A percentile compares a stretch with the other conserved stretches of the same genome.
phyloP scores from a whole-genome alignment of 2,797 vertebrate species.

The Selene dorsalis region DNA sequence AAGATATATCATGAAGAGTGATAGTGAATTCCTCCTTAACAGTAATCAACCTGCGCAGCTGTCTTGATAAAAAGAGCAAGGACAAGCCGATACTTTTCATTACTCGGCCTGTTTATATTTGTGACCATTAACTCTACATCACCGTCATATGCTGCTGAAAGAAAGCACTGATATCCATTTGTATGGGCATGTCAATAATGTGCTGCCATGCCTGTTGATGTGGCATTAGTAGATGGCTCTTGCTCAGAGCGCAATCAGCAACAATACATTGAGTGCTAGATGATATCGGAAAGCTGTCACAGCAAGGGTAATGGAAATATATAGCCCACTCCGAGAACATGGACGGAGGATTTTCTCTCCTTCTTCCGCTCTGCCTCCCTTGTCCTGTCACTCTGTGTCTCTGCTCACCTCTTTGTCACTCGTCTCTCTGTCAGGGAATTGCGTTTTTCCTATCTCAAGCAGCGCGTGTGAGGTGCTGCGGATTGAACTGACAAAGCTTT shows the following conservation, averaged over 20 bases:
- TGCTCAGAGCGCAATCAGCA: slow-evolving; percentile 67
- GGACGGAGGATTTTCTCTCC: slow-evolving; percentile 38
- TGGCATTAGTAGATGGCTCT: slow-evolving; percentile 53
- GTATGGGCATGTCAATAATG: slow-evolving; percentile 54
- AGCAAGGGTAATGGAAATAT: slow-evolving; percentile 67
- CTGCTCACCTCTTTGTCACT: slow-evolving; percentile 37
- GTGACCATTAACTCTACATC: slow-evolving; percentile 23
- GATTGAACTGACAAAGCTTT: slow-evolving; percentile 53
- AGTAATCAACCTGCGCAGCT: background rate
- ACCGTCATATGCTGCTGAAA: slow-evolving; percentile 2
- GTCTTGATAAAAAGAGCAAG: background rate
- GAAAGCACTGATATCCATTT: slow-evolving; percentile 42
- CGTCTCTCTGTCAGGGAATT: slow-evolving; percentile 41
- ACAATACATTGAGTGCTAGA: slow-evolving; percentile 55
- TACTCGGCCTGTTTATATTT: slow-evolving; percentile 2
- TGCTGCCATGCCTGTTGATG: slow-evolving; percentile 49
- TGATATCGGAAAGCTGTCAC: slow-evolving; percentile 72
- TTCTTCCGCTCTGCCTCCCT: slow-evolving; percentile 9
- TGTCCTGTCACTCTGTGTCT: slow-evolving; percentile 27
- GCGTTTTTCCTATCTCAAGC: slow-evolving; percentile 50
- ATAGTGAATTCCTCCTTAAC: background rate
- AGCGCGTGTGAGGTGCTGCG: background rate
- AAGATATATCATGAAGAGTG: background rate
- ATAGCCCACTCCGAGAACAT: slow-evolving; percentile 45
- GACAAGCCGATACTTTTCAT: slow-evolving; percentile 20